Percentiles rank a stretch among this genome's conserved stretches.
These are phyloP conservation scores for Marmota monax DNA, from an alignment of 2,113 vertebrate species.

Conservation along the genomic window DNA sequence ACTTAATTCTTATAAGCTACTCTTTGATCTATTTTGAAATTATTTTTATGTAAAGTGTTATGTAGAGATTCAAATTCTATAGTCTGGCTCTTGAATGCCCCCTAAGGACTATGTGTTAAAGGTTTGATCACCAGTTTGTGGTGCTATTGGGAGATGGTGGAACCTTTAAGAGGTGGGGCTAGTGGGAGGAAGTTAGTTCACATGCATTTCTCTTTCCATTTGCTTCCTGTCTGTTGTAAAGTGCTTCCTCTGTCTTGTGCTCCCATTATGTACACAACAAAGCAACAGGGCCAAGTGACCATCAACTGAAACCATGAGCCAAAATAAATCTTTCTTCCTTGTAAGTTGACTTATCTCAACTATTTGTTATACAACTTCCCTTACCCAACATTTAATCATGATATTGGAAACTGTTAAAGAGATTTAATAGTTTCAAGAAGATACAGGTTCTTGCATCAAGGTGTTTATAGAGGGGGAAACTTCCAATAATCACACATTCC, in stretches of 20 bases:
- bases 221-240: background rate
- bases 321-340: background rate
- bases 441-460: background rate
- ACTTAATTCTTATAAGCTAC: background rate
- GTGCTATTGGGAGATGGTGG: background rate
- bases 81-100: background rate
- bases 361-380: background rate
- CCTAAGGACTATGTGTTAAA: background rate
- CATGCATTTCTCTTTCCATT: background rate
- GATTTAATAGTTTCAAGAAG: background rate
- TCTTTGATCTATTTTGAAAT: background rate
- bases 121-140: too few species aligned
- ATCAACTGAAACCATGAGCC: background rate
- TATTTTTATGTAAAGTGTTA: slow-evolving; percentile 14
- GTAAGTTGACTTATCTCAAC: background rate
- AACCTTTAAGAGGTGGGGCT: background rate
- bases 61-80: background rate
- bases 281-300: background rate
- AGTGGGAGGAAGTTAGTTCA: background rate
- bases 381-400: background rate
- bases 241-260: background rate
- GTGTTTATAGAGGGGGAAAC: background rate
- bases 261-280: background rate
- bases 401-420: background rate
- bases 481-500: background rate